Percentiles rank a stretch among this genome's conserved stretches.
Evolutionary conservation across 2,797 vertebrate genomes (phyloP).

Genomic region (Sarcoramphus papa): DNA sequence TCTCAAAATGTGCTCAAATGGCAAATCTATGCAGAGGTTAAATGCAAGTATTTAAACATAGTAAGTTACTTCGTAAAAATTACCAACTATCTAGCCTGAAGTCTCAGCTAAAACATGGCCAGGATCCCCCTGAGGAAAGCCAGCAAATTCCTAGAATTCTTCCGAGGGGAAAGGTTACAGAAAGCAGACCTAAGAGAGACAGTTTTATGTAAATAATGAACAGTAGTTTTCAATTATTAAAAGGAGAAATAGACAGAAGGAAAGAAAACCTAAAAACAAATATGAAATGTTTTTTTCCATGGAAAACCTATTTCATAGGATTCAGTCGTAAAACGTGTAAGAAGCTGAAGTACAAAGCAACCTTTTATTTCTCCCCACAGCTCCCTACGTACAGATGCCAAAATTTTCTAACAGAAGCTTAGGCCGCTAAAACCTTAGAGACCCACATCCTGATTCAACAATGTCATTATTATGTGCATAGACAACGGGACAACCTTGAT

Average conservation of each 20-base stretch:
- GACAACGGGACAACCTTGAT: neutral
- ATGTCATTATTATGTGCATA: neutral
- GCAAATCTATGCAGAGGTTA: conserved; percentile 14
- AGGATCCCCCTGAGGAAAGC: conserved; percentile 71
- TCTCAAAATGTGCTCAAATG: conserved; percentile 21
- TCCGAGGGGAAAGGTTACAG: conserved; percentile 79
- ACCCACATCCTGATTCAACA: neutral
- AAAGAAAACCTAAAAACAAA: conserved; percentile 55
- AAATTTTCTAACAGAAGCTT: conserved; percentile 22
- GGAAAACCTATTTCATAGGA: conserved; percentile 55
- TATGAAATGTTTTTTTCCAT: conserved; percentile 29
- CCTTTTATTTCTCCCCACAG: conserved; percentile 18
- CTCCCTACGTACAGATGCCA: neutral
- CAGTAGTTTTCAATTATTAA: conserved; percentile 78
- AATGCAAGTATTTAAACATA: conserved; percentile 50
- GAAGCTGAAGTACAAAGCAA: conserved; percentile 30
- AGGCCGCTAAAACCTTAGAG: conserved; percentile 31
- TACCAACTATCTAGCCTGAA: conserved; percentile 47
- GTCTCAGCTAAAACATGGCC: conserved; percentile 72
- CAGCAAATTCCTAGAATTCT: conserved; percentile 79
- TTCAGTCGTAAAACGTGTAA: conserved; percentile 32
- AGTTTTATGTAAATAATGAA: conserved; percentile 76
- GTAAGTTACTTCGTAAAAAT: conserved; percentile 6
- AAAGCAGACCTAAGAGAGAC: conserved; percentile 70
- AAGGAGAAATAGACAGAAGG: conserved; percentile 52